These are phyloP conservation scores for Aurelia sp. DNA, from an alignment of 30 jellyfish, hydroid and myxozoan genomes.

Conservation along the genomic window DNA sequence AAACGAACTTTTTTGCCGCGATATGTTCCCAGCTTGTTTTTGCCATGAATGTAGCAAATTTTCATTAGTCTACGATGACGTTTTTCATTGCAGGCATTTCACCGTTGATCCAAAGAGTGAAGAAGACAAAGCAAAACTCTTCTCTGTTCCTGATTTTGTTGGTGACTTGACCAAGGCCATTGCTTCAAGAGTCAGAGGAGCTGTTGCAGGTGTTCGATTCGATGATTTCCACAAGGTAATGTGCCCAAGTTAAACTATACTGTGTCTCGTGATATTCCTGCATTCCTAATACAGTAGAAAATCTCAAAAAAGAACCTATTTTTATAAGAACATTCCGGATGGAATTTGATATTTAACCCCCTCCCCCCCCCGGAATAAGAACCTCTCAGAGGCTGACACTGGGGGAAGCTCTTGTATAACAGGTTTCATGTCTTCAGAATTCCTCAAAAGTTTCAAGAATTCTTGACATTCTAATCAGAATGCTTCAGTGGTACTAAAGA, in stretches of 20 bases:
- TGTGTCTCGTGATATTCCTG: not conserved
- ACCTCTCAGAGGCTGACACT: too few relatives aligned
- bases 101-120: conserved; percentile 63
- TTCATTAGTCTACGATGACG: not conserved
- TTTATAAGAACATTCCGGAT: too few relatives aligned
- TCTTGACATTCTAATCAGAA: too few relatives aligned
- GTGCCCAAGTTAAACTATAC: not conserved
- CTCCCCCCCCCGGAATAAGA: too few relatives aligned
- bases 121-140: conserved; percentile 82
- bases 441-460: too few relatives aligned
- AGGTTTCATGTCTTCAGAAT: too few relatives aligned
- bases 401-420: too few relatives aligned
- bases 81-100: conserved; percentile 76
- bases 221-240: conserved; percentile 95
- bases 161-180: conserved; percentile 98
- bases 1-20: too few relatives aligned
- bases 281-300: not conserved
- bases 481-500: too few relatives aligned
- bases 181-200: conserved; percentile 98
- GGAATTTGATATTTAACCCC: too few relatives aligned
- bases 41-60: not conserved
- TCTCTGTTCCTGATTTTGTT: conserved; percentile 97
- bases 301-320: too few relatives aligned
- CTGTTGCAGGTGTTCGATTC: conserved; percentile 96
- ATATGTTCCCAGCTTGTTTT: too few relatives aligned